A percentile compares a stretch with the other conserved stretches of the same genome.
Conservation (phyloP, 2,113 vertebrate genomes). For the Laticauda laticaudata region DNA sequence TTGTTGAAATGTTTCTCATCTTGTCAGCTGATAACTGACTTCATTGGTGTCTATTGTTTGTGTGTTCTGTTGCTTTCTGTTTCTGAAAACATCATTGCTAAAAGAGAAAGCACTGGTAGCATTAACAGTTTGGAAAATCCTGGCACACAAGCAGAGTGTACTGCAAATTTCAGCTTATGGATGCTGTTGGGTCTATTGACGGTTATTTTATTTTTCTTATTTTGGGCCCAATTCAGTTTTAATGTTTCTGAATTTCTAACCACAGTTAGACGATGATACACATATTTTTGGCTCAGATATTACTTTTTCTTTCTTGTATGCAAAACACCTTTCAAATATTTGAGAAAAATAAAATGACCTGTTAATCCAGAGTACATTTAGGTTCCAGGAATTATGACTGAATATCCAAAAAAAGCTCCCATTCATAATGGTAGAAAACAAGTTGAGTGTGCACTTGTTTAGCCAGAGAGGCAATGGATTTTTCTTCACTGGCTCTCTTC, state of each 20-base stretch:
- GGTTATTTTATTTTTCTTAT: neutral
- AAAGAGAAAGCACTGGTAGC: neutral
- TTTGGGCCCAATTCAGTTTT: neutral
- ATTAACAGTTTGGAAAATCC: neutral
- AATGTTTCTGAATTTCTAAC: neutral
- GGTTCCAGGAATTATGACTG: neutral
- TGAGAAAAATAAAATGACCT: neutral
- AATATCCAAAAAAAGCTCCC: neutral
- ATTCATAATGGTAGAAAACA: neutral
- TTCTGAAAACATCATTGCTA: constrained; percentile 17
- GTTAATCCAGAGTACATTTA: neutral
- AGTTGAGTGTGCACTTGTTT: neutral
- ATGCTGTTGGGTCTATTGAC: constrained; percentile 16
- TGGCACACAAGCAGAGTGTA: neutral
- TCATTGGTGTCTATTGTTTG: constrained; percentile 1
- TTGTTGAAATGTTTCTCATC: neutral
- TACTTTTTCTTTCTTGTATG: neutral
- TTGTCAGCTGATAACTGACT: constrained; percentile 27
- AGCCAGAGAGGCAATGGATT: neutral
- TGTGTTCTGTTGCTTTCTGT: constrained; percentile 9
- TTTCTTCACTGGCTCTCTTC: neutral
- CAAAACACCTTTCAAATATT: neutral
- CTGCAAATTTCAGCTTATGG: constrained; percentile 28
- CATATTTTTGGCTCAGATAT: neutral
- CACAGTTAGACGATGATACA: neutral